phyloP scores from a whole-genome alignment of 2,113 vertebrate genomes.

The Papio anubis region DNA sequence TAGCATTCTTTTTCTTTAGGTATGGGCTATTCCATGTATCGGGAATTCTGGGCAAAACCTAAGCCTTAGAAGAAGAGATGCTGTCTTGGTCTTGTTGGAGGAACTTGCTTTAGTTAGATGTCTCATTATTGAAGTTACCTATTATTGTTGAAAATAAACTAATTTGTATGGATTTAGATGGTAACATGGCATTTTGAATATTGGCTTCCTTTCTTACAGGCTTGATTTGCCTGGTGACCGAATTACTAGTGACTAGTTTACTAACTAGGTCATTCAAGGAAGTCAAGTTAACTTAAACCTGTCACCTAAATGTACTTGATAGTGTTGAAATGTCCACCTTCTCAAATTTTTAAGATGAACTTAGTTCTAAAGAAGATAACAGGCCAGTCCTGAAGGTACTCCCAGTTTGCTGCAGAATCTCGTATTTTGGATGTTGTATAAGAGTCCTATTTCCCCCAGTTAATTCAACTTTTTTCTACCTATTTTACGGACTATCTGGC shows the following conservation, averaged over 20 bases:
- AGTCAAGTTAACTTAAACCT: neutral
- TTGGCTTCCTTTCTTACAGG: slow-evolving; percentile 1
- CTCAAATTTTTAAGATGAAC: no score
- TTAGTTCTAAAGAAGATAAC: no score
- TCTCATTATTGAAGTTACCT: slow-evolving; percentile 76
- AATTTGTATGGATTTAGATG: slow-evolving; percentile 7
- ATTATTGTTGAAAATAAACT: slow-evolving; percentile 48
- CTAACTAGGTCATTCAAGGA: neutral
- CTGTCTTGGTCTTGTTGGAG: slow-evolving; percentile 19
- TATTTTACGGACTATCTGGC: neutral
- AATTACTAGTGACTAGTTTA: neutral
- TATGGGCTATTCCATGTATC: slow-evolving; percentile 92
- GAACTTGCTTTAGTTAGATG: slow-evolving; percentile 69
- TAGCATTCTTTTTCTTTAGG: slow-evolving; percentile 72
- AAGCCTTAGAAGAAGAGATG: slow-evolving; percentile 80
- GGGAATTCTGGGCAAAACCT: slow-evolving; percentile 87
- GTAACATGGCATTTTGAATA: slow-evolving; percentile 11
- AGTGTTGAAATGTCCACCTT: no score
- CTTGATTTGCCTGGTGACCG: neutral
- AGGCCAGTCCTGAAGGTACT: neutral
- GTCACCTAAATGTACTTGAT: no score
- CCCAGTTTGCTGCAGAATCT: neutral
- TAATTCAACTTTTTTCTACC: neutral
- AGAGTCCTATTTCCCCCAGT: neutral
- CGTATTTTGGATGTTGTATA: neutral